These are phyloP conservation scores for Hyperopisus bebe DNA, from an alignment of 2,113 vertebrate species.

Conservation along the genomic window DNA sequence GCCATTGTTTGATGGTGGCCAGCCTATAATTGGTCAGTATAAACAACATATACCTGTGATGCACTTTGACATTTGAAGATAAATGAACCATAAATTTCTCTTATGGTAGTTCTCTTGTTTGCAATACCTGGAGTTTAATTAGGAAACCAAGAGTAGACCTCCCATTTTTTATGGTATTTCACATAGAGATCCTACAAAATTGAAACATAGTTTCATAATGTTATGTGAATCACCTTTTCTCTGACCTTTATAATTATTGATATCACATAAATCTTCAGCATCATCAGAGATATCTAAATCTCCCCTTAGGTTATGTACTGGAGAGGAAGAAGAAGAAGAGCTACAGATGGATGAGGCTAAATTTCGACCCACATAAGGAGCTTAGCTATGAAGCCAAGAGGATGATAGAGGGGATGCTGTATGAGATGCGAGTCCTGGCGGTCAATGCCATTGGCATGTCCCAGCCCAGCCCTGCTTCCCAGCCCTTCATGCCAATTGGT, in stretches of 20 bases:
- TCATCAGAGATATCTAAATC: not conserved
- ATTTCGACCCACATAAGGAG: conserved; percentile 84
- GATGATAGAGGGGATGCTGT: conserved; percentile 93
- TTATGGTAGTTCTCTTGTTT: not conserved
- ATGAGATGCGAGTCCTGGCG: conserved; percentile 89
- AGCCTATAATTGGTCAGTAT: conserved; percentile 78
- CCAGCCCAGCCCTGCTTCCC: conserved; percentile 77
- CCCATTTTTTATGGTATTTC: not conserved
- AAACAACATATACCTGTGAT: not conserved
- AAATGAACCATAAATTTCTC: not conserved
- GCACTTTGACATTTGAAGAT: conserved; percentile 14
- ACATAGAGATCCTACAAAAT: not conserved
- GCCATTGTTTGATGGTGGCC: conserved; percentile 83
- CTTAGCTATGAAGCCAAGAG: conserved; percentile 77
- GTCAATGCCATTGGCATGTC: conserved; percentile 95
- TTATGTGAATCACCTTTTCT: not conserved
- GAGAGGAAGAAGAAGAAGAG: conserved; percentile 95
- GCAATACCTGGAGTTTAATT: not conserved
- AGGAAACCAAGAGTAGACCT: not conserved
- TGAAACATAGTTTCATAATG: not conserved
- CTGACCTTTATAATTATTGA: not conserved
- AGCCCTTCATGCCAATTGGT: conserved; percentile 92
- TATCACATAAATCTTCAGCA: not conserved
- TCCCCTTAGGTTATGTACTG: conserved; percentile 78
- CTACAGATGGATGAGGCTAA: conserved; percentile 94